Conservation (phyloP, 2,797 vertebrate genomes). For the Pangasius mekongensis region DNA sequence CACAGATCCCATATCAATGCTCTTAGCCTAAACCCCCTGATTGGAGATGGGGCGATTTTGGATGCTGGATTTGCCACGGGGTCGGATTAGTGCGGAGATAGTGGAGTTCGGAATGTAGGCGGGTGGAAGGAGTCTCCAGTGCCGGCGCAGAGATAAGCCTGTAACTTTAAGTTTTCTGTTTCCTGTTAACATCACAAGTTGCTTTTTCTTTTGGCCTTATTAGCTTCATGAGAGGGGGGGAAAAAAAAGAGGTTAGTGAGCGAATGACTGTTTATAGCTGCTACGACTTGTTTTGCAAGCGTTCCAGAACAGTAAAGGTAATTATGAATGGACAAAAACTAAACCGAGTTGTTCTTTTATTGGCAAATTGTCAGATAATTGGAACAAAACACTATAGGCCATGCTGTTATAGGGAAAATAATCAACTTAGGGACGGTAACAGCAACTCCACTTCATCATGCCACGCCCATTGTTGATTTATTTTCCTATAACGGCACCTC, state of each 20-base stretch:
- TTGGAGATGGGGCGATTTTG: background rate
- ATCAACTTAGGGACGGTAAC: fast-evolving
- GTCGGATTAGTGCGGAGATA: constrained; percentile 38
- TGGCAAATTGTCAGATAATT: background rate
- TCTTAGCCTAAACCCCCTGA: background rate
- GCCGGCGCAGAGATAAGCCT: background rate
- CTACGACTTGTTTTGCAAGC: background rate
- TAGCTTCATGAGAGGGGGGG: background rate
- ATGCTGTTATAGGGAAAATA: background rate
- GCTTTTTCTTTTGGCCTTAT: background rate
- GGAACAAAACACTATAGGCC: background rate
- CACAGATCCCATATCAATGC: background rate
- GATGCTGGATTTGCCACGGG: constrained; percentile 28
- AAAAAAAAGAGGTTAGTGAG: background rate
- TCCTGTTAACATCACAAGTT: background rate
- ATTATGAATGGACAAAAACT: background rate
- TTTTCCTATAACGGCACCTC: background rate
- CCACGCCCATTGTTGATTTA: too few species aligned
- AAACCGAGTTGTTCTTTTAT: background rate
- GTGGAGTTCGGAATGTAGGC: constrained; percentile 12
- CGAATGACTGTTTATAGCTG: background rate
- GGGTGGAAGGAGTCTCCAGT: background rate
- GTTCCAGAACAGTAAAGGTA: background rate
- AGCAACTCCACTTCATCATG: background rate
- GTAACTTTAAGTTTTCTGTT: background rate